Percentiles rank a stretch among this genome's conserved stretches.
These are phyloP conservation scores for Galbula dea DNA, from an alignment of 2,113 vertebrate species.

Conservation along the genomic window DNA sequence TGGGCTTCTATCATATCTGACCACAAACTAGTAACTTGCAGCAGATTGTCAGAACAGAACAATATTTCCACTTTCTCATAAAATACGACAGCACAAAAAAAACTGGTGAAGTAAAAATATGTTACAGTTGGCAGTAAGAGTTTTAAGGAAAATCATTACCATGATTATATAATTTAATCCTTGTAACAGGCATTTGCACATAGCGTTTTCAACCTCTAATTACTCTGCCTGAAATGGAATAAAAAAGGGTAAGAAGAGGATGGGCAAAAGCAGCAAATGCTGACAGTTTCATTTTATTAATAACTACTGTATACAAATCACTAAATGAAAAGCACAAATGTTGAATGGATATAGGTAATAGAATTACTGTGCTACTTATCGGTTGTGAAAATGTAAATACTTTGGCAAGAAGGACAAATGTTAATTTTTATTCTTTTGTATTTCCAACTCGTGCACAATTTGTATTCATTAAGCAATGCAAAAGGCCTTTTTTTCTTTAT, in stretches of 20 bases:
- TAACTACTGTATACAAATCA: conserved; percentile 70
- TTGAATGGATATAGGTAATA: conserved; percentile 70
- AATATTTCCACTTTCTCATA: conserved; percentile 60
- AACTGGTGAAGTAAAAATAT: conserved; percentile 58
- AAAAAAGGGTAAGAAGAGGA: conserved; percentile 45
- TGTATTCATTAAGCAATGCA: conserved; percentile 75
- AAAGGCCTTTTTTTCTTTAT: conserved; percentile 72
- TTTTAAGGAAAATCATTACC: conserved; percentile 73
- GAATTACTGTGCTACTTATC: conserved; percentile 71
- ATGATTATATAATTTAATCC: conserved; percentile 73
- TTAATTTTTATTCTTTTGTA: conserved; percentile 77
- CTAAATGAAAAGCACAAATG: conserved; percentile 68
- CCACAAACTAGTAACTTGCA: conserved; percentile 71
- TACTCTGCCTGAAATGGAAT: conserved; percentile 61
- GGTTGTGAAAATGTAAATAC: conserved; percentile 72
- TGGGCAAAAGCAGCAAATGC: conserved; percentile 52
- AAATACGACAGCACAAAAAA: conserved; percentile 58
- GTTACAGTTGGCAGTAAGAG: conserved; percentile 67
- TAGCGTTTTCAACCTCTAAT: conserved; percentile 67
- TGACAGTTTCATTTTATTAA: conserved; percentile 73
- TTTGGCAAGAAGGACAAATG: conserved; percentile 72
- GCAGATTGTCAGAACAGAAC: conserved; percentile 59
- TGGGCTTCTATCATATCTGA: conserved; percentile 70
- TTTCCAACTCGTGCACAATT: conserved; percentile 70
- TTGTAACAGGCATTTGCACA: conserved; percentile 62